Evolutionary conservation across 2,888 invertebrate species (phyloP), one percentile per base, ranked within the genome.

Genomic region (Holacanthella duospinosa): DNA sequence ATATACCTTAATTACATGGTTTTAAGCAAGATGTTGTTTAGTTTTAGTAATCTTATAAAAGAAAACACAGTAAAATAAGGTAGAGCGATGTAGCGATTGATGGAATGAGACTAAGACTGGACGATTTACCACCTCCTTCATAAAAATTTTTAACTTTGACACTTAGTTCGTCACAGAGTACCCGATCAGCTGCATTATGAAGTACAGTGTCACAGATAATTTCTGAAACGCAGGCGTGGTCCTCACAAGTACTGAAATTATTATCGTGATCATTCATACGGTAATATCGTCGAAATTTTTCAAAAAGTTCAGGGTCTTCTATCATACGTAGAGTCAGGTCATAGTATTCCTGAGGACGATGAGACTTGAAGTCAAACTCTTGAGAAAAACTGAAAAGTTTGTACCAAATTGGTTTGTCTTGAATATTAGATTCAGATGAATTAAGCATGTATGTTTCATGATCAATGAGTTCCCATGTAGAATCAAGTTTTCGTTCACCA

Each of bases 401-500:
- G 73, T 81, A 83, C 89, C 91, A 90, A 12, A 78, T 77, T 0
- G 90, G 88, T 19, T 79, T 76, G 43, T 78, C 69, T 0, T 79
- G 77, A 16, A 80, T 75, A 75, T 89, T 89, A 0, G 89, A 88
- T 75, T 82, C 81, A 0, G 86, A 86, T 36, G 92, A 76, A 76
- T 92, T 87, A 75, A 87, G 85, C 12, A 83, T 83, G 80, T 85
- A 89, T 61, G 85, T 86, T 1, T 85, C 81, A 62, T 85, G 84
- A 73, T 86, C 85, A 29, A 82, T 74, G 24, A 71, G 63, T 55
- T 69, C 71, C 71, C 71, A 72, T 12, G 68, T 68, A 3, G 75
- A 74, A 6, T 74, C 59, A 57, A 67, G 21, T 0, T 59, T 66
- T 62, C 76, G 56, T 24, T 78, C 75, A 0, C 83, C 79, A 74